Percentiles rank a stretch among this genome's conserved stretches.
These are phyloP conservation scores for Pangasius macronema DNA, from an alignment of 2,797 vertebrate genomes.

Conservation along the genomic window DNA sequence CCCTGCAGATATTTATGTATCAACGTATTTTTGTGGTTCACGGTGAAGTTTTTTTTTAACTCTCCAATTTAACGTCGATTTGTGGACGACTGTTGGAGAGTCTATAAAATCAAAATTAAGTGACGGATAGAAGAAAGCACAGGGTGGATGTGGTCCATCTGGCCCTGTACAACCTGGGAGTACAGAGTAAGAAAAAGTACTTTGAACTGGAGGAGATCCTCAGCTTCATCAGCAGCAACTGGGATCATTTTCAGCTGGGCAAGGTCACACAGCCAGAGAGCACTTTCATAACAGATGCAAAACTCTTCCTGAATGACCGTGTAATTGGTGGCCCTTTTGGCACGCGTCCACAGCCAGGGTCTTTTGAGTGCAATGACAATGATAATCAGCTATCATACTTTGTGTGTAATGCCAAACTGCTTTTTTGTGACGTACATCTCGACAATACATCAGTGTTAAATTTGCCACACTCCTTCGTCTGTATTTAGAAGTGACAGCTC, in stretches of 20 bases:
- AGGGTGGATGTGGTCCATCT: conserved; percentile 95
- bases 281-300: conserved; percentile 5
- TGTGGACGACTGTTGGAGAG: too few species aligned
- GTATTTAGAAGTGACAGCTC: conserved; percentile 42
- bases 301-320: background rate
- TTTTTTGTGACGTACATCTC: conserved; percentile 10
- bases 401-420: background rate
- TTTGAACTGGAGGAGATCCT: conserved; percentile 96
- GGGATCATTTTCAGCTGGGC: conserved; percentile 90
- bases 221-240: conserved; percentile 86
- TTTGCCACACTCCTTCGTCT: conserved; percentile 37
- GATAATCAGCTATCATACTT: background rate
- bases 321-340: conserved; percentile 16
- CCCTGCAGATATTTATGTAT: background rate
- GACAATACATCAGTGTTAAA: conserved; percentile 29
- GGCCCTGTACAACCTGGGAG: conserved; percentile 91
- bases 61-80: too few species aligned
- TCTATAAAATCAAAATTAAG: too few species aligned
- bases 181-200: conserved; percentile 97
- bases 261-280: conserved; percentile 76
- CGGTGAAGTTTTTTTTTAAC: background rate
- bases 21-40: background rate
- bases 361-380: background rate
- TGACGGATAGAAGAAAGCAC: too few species aligned
- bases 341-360: background rate